A percentile compares a stretch with the other conserved stretches of the same genome.
Conservation (phyloP, 2,888 invertebrate genomes). For the Eristalis intricaria region DNA sequence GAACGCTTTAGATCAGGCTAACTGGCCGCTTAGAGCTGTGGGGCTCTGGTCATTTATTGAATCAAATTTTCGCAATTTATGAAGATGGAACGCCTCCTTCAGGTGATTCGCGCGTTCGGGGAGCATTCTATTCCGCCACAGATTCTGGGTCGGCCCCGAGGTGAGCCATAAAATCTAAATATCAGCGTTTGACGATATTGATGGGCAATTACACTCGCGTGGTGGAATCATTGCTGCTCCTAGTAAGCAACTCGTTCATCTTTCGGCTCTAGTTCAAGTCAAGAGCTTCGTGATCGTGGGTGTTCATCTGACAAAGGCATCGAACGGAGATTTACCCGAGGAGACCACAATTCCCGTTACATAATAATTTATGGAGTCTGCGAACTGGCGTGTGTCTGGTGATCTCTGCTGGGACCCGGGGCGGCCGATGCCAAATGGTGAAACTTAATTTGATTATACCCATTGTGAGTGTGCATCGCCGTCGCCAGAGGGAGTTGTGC, state of each 20-base stretch:
- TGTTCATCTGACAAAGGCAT: slow-evolving; percentile 27
- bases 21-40: slow-evolving; percentile 4
- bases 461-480: slow-evolving; percentile 20
- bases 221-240: slow-evolving; percentile 34
- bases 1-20: slow-evolving; percentile 37
- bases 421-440: slow-evolving; percentile 52
- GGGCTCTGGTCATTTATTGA: slow-evolving; percentile 41
- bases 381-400: slow-evolving; percentile 42
- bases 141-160: slow-evolving; percentile 24
- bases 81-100: slow-evolving; percentile 47
- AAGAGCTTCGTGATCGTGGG: neutral
- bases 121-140: neutral
- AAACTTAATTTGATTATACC: slow-evolving; percentile 68
- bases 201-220: slow-evolving; percentile 66
- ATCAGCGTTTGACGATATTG: slow-evolving; percentile 45
- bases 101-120: neutral
- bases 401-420: slow-evolving; percentile 29
- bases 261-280: too few species aligned
- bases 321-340: neutral
- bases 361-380: slow-evolving; percentile 62
- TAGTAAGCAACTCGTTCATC: neutral
- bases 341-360: slow-evolving; percentile 66
- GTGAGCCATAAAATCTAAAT: slow-evolving; percentile 43
- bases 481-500: neutral
- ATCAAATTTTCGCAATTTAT: slow-evolving; percentile 65